Evolutionary conservation across 2,797 vertebrate genomes (phyloP).

Genomic region (Cryptoblepharus egeriae): DNA sequence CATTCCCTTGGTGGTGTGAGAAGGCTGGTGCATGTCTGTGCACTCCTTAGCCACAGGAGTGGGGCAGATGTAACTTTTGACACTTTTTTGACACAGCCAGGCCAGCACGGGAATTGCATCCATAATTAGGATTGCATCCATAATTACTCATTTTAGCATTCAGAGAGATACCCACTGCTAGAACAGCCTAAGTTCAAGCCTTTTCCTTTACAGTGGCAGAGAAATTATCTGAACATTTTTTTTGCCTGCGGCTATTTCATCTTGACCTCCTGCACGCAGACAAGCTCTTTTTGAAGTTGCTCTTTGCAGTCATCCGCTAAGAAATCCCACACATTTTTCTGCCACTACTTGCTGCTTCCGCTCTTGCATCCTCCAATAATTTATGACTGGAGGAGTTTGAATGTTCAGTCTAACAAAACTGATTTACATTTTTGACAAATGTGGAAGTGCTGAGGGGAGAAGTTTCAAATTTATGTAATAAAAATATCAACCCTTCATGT

Average conservation of each 20-base stretch:
- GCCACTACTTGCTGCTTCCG: background rate
- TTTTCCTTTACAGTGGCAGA: background rate
- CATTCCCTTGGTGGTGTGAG: no score
- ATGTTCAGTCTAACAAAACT: conserved; percentile 1
- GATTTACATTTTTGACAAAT: conserved; percentile 13
- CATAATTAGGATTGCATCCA: no score
- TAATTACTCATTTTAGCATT: background rate
- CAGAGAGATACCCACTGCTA: background rate
- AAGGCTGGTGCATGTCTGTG: no score
- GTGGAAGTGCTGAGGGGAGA: background rate
- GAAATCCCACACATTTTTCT: conserved; percentile 23
- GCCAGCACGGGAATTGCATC: no score
- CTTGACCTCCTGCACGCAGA: background rate
- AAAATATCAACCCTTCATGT: background rate
- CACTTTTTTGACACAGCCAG: no score
- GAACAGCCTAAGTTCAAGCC: background rate
- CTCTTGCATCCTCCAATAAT: background rate
- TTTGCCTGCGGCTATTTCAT: background rate
- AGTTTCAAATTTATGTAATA: background rate
- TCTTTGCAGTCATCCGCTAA: background rate
- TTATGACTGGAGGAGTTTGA: background rate
- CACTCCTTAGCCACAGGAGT: no score
- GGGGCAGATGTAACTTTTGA: no score
- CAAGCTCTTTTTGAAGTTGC: background rate
- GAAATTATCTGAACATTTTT: background rate